phyloP scores from a whole-genome alignment of 1,140 invertebrate genomes.

The Oryctes rhinoceros region DNA sequence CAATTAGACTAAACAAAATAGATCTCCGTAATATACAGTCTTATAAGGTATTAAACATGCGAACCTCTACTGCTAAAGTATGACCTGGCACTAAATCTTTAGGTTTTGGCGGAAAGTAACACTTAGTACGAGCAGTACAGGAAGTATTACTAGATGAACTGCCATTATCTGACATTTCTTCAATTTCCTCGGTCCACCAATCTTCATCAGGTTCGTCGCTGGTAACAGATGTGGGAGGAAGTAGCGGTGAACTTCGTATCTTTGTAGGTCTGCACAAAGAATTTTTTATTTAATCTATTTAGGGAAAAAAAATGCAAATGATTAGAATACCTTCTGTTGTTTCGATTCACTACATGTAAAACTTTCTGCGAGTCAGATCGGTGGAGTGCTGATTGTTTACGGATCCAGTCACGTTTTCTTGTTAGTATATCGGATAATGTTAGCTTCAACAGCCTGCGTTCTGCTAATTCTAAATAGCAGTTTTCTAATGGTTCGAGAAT shows the following conservation, averaged over 20 bases:
- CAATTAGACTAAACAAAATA: too few species aligned
- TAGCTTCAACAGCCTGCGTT: conserved; percentile 54
- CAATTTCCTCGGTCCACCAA: conserved; percentile 58
- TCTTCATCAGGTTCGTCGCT: conserved; percentile 60
- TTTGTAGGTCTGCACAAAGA: background rate
- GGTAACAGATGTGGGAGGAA: conserved; percentile 4
- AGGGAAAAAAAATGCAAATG: background rate
- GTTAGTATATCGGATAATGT: conserved; percentile 51
- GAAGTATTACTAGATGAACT: conserved; percentile 47
- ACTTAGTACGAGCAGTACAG: conserved; percentile 40
- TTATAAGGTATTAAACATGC: background rate
- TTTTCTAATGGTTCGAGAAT: conserved; percentile 53
- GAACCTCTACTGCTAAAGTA: conserved; percentile 55
- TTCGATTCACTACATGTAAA: conserved; percentile 41
- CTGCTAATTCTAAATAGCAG: conserved; percentile 51
- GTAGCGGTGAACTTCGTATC: background rate
- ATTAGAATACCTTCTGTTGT: conserved; percentile 23
- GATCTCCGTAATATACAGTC: too few species aligned
- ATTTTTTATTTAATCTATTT: too few species aligned
- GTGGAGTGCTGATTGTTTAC: conserved; percentile 52
- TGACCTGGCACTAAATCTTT: conserved; percentile 53
- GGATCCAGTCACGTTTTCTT: conserved; percentile 56
- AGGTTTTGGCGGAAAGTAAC: conserved; percentile 54
- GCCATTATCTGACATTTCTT: conserved; percentile 51
- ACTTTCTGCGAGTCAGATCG: conserved; percentile 50